Evolutionary conservation across 2,113 vertebrate genomes (phyloP).

Genomic region (Tachycineta bicolor): DNA sequence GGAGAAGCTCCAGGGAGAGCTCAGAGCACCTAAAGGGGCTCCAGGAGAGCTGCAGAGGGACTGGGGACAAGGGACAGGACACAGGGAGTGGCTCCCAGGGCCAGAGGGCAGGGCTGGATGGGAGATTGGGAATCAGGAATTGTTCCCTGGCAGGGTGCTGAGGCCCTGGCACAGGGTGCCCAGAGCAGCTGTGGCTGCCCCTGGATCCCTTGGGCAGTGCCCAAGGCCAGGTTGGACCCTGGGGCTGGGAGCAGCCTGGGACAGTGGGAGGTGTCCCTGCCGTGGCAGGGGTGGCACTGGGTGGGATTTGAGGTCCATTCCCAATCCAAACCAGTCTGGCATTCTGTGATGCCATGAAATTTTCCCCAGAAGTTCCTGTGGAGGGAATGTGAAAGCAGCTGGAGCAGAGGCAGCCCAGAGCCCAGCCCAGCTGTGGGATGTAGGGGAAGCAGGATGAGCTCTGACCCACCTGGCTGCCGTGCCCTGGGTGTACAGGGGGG

Average conservation of each 20-base stretch:
- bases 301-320: rapidly evolving
- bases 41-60: neutral
- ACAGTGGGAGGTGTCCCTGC: neutral
- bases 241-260: too few species aligned
- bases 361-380: too few species aligned
- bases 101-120: neutral
- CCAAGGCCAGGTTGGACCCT: too few species aligned
- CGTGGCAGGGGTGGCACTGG: neutral
- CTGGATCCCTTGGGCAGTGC: too few species aligned
- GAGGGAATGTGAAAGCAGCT: neutral
- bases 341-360: neutral
- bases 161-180: too few species aligned
- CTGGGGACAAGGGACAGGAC: neutral
- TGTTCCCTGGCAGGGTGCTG: too few species aligned
- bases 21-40: neutral
- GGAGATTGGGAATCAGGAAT: rapidly evolving
- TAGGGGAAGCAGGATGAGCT: neutral
- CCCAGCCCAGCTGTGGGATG: neutral
- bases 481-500: rapidly evolving
- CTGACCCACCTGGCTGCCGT: too few species aligned
- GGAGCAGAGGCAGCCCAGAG: neutral
- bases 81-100: neutral
- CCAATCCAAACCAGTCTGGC: neutral
- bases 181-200: too few species aligned
- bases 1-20: neutral